Conservation (phyloP, 1,140 invertebrate genomes). For the Tetragonula clypearis region DNA sequence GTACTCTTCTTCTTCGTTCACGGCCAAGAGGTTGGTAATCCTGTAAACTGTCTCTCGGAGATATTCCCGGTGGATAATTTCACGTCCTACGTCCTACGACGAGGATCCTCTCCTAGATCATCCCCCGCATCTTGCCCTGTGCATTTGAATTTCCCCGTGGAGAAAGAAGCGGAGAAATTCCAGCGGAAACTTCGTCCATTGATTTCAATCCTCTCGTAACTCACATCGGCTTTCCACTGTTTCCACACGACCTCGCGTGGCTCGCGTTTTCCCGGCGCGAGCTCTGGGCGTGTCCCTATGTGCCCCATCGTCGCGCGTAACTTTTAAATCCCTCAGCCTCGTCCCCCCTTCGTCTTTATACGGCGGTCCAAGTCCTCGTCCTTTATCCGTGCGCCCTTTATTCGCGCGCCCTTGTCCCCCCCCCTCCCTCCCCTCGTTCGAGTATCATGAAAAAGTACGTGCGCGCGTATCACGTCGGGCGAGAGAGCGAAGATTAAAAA, state of each 20-base stretch:
- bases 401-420: neutral
- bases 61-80: too few species aligned
- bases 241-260: neutral
- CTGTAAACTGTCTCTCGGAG: too few species aligned
- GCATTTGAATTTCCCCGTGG: neutral
- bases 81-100: too few species aligned
- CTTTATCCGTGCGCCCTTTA: slow-evolving; percentile 44
- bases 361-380: neutral
- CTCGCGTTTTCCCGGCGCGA: neutral
- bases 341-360: neutral
- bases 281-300: neutral
- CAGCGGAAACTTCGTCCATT: neutral
- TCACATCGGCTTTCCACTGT: neutral
- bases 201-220: neutral
- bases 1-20: too few species aligned
- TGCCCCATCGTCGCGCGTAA: slow-evolving; percentile 11
- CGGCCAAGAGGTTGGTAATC: too few species aligned
- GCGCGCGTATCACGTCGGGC: neutral
- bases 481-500: slow-evolving; percentile 54
- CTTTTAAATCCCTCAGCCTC: slow-evolving; percentile 41
- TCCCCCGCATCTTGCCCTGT: neutral
- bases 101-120: too few species aligned
- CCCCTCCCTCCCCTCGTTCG: neutral
- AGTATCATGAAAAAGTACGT: slow-evolving; percentile 59
- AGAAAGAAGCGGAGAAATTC: neutral